Percentiles rank a stretch among this genome's conserved stretches.
phyloP scores from a whole-genome alignment of 2,113 vertebrate genomes.

The Monarcha castaneiventris region DNA sequence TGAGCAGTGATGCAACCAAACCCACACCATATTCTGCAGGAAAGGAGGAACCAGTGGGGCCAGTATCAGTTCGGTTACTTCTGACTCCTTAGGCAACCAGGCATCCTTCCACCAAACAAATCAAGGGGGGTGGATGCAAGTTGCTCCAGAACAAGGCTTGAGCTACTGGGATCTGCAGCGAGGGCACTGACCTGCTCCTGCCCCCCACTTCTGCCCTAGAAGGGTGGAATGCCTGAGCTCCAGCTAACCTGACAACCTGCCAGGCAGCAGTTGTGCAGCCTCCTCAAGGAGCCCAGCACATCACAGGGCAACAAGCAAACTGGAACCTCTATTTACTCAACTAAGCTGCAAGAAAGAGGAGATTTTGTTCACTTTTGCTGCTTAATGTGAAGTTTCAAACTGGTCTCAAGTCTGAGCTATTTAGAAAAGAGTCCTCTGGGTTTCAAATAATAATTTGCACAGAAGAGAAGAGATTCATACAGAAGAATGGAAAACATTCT shows the following conservation, averaged over 20 bases:
- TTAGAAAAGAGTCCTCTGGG: background rate
- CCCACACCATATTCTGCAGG: background rate
- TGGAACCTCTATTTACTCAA: background rate
- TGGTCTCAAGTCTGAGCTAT: background rate
- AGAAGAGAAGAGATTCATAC: background rate
- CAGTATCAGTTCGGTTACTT: background rate
- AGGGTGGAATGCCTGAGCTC: background rate
- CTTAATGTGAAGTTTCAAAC: background rate
- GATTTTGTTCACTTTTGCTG: background rate
- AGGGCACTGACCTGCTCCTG: background rate
- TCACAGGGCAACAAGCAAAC: background rate
- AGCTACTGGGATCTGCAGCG: accelerated
- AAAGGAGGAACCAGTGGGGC: background rate
- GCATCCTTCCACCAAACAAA: background rate
- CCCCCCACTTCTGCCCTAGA: background rate
- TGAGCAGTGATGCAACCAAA: background rate
- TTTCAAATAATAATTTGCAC: background rate
- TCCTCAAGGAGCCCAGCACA: background rate
- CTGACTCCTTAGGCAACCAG: background rate
- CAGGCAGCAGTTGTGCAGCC: background rate
- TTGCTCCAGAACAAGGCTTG: background rate
- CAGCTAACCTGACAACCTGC: background rate
- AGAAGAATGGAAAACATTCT: background rate
- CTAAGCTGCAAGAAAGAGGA: background rate
- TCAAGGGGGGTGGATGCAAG: accelerated